Base-by-base conservation (phyloP, 2,113 vertebrate species). In the Caranx ignobilis region DNA sequence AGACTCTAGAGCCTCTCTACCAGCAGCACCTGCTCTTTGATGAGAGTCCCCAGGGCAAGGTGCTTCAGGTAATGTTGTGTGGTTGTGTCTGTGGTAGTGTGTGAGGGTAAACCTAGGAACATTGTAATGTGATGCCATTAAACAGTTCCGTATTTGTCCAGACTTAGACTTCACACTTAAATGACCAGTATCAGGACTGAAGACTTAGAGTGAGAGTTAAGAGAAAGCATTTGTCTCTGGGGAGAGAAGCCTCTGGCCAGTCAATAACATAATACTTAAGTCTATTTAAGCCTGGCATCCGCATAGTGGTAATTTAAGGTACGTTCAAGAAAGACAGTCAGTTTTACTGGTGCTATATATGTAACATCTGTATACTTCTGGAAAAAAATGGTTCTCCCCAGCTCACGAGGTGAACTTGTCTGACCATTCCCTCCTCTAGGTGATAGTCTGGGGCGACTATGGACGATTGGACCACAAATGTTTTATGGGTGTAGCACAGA, bases 401-500 rank as follows among this genome's bases (percentile, higher is more conserved):
- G 7, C 5, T 43, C n/a, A 7, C 15, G 11, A 39, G 26, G 43
- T 67, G 11, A n/a, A 52, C 63, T 70, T 1, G 11, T 64, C 5
- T 66, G 11, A 4, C 26, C 15, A 0, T 68, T 71, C 63, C 70
- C n/a, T 86, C 62, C 71, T 79, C 83, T 71, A 99, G 98, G 97
- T 99, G 83, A 99, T 99, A 91, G 98, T 99, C 2, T 99, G 98
- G 98, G 98, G 98, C 68, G 98, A 99, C 93, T 99, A 99, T 16
- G 98, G 98, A 87, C 96, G 98, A 91, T 95, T 99, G 97, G 98
- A 99, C 95, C 98, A 99, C 94, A 99, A 99, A 95, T 97, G 97
- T 94, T 99, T 99, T 91, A 99, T 99, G 98, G 98, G 98, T 87
- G 98, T 99, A 92, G 98, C 97, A 93, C 98, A 99, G 89, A 99